A percentile compares a stretch with the other conserved stretches of the same genome.
phyloP scores from a whole-genome alignment of 2,113 vertebrate genomes.

The Acrocephalus kingi region DNA sequence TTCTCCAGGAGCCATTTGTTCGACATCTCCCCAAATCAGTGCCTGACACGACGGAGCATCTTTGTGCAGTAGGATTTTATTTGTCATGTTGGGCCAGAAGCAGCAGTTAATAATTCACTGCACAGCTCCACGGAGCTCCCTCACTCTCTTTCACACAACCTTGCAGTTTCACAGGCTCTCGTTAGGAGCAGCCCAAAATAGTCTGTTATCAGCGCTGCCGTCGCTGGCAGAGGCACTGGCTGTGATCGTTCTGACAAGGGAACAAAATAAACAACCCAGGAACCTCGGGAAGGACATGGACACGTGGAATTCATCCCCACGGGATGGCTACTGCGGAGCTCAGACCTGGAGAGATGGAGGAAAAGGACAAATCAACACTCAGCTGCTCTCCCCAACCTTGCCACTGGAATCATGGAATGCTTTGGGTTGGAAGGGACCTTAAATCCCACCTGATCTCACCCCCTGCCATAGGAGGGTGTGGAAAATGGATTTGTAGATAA shows the following conservation, averaged over 20 bases:
- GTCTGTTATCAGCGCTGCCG: conserved; percentile 25
- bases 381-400: background rate
- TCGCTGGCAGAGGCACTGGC: conserved; percentile 4
- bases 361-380: background rate
- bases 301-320: background rate
- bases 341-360: fast-evolving
- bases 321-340: background rate
- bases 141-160: conserved; percentile 50
- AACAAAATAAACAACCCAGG: conserved; percentile 15
- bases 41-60: conserved; percentile 6
- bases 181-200: conserved; percentile 48
- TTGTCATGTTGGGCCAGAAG: conserved; percentile 32
- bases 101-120: conserved; percentile 43
- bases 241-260: conserved; percentile 30
- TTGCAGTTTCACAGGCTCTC: conserved; percentile 33
- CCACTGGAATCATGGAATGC: background rate
- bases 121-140: background rate
- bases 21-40: background rate
- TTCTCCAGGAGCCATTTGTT: conserved; percentile 41
- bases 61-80: conserved; percentile 31
- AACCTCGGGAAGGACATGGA: background rate
- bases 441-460: background rate
- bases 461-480: no score
- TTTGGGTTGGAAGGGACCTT: background rate
- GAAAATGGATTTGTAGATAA: background rate